Conservation (phyloP, 2,797 vertebrate genomes). For the Natrix natrix region DNA sequence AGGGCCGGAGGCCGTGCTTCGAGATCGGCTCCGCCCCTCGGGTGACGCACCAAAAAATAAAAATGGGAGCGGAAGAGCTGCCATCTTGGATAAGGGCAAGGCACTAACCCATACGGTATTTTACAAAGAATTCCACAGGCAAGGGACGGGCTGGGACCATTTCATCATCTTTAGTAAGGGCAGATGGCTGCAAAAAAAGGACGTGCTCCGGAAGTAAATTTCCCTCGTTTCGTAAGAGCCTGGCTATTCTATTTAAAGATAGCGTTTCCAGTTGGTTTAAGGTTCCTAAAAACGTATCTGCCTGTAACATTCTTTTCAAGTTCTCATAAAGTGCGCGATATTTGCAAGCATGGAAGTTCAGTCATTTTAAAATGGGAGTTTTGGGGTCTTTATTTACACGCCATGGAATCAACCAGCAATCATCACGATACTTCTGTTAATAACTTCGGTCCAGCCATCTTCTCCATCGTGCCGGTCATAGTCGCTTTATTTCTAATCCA, state of each 20-base stretch:
- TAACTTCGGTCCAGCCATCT: not conserved
- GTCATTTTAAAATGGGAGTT: not conserved
- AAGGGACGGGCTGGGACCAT: too few relatives aligned
- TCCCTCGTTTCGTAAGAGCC: not conserved
- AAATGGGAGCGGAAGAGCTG: not conserved
- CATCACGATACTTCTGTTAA: not conserved
- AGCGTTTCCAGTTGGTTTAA: not conserved
- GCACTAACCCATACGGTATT: not conserved
- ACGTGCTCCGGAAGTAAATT: not conserved
- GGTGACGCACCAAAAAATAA: not conserved
- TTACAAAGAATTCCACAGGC: not conserved
- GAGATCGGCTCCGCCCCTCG: not conserved
- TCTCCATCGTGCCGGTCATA: not conserved
- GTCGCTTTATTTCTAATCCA: not conserved
- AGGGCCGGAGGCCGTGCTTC: not conserved
- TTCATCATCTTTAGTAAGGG: conserved; percentile 19
- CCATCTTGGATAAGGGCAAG: conserved; percentile 13
- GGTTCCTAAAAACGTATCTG: not conserved
- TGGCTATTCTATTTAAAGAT: too few relatives aligned
- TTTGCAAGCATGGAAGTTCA: not conserved
- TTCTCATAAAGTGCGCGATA: not conserved
- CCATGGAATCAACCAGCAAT: not conserved
- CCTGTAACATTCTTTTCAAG: not conserved
- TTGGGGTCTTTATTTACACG: not conserved
- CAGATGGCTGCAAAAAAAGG: not conserved